Evolutionary conservation across 2,113 vertebrate species (phyloP).

Genomic region (Lagenorhynchus albirostris): DNA sequence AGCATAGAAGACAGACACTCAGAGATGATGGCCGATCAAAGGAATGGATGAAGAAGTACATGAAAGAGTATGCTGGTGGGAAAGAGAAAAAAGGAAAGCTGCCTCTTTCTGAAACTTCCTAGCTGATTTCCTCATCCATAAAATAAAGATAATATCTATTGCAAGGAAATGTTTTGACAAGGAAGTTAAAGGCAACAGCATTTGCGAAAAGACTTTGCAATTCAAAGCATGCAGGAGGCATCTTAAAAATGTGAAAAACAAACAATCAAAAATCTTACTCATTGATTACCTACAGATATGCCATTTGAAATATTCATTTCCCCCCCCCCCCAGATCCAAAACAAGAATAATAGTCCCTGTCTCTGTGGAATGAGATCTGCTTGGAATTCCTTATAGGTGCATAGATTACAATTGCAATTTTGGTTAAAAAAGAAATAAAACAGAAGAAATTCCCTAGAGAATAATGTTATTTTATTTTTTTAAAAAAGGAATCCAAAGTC

Average conservation of each 20-base stretch:
- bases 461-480: background rate
- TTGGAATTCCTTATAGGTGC: background rate
- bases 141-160: background rate
- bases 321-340: background rate
- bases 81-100: background rate
- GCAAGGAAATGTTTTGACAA: background rate
- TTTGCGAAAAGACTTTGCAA: background rate
- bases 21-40: background rate
- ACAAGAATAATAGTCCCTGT: background rate
- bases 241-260: constrained; percentile 11
- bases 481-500: background rate
- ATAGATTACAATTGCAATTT: background rate
- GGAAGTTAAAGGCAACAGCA: background rate
- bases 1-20: too few relatives aligned
- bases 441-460: background rate
- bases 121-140: background rate
- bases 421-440: background rate
- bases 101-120: background rate
- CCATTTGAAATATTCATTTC: constrained; percentile 36
- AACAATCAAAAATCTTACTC: constrained; percentile 12
- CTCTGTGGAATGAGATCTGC: background rate
- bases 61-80: rapidly evolving
- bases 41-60: background rate
- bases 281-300: background rate
- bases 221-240: background rate